Percentiles rank a stretch among this genome's conserved stretches.
Conservation (phyloP, 2,888 invertebrate genomes). For the Microplitis manilae region DNA sequence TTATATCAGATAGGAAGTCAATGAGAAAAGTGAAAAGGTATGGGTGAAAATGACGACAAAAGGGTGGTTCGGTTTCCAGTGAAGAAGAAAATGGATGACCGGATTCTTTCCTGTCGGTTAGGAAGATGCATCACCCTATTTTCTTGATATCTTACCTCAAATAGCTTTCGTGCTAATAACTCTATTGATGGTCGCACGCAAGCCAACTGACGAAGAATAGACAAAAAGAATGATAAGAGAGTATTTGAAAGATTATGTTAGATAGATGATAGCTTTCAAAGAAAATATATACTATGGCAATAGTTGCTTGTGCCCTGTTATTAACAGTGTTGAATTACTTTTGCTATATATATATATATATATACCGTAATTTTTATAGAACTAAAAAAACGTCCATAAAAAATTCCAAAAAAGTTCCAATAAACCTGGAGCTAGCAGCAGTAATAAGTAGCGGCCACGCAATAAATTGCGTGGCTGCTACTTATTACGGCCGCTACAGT, state of each 20-base stretch:
- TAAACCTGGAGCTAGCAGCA: no score
- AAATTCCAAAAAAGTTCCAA: no score
- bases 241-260: background rate
- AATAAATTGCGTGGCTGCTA: no score
- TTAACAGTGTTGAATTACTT: background rate
- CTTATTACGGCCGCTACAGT: no score
- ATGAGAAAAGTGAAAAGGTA: constrained; percentile 37
- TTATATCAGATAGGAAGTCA: constrained; percentile 37
- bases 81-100: constrained; percentile 45
- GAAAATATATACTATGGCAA: background rate
- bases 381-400: no score
- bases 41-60: constrained; percentile 41
- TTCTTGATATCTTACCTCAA: constrained; percentile 47
- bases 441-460: no score
- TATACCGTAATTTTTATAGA: no score
- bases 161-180: constrained; percentile 51
- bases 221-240: background rate
- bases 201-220: constrained; percentile 32
- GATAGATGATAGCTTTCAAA: background rate
- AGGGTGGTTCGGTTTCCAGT: constrained; percentile 35
- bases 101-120: constrained; percentile 55
- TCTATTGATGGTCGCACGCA: constrained; percentile 45
- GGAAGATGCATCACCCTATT: constrained; percentile 50
- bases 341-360: background rate
- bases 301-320: background rate